Base-by-base conservation (phyloP, 1,140 invertebrate species). In the Eupeodes corollae region DNA sequence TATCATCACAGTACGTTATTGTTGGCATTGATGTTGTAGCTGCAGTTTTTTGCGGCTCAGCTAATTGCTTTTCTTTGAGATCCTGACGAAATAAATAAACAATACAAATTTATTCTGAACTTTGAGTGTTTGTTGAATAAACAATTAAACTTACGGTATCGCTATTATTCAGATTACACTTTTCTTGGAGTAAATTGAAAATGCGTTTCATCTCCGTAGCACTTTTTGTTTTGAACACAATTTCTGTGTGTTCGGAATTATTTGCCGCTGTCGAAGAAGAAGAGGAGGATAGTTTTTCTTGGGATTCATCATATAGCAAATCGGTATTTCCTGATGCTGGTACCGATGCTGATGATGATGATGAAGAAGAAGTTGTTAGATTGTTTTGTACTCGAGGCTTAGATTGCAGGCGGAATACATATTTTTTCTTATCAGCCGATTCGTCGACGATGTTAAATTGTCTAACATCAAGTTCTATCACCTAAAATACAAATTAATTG, bases 41-140 rank as follows among this genome's bases (percentile, higher is more conserved):
- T 5, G 69, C 64, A 15, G 69, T 65, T 52, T 75, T 73, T 61
- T 80, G 78, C 6, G 78, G 76, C 19, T 79, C 77, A 13, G 77
- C 76, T 50, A 76, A 65, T 50, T 80, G 78, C 50, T 71, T 75
- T 37, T 69, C 60, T 12, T 56, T 52, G 52, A 48, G 46, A 52
- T 52, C 50, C 50, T 52, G 30, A 5, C 30, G 14, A 19, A 41
- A 18, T 21, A 15, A n/a, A 39, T 44, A 12, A 19, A 37, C 12
- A 15, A 16, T 3, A 12, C 2, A 32, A 47, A 3, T 35, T 6
- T 38, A 30, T 10, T 38, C 39, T 46, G 16, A 19, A 39, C 8
- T 5, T 43, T 32, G 16, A 26, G 9, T 43, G 19, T 15, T 9
- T 16, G 40, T 14, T 37, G 11, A 37, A 37, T n/a, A 3, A 5